phyloP scores from a whole-genome alignment of 2,888 invertebrate species.

The Yponomeuta plumbellus region DNA sequence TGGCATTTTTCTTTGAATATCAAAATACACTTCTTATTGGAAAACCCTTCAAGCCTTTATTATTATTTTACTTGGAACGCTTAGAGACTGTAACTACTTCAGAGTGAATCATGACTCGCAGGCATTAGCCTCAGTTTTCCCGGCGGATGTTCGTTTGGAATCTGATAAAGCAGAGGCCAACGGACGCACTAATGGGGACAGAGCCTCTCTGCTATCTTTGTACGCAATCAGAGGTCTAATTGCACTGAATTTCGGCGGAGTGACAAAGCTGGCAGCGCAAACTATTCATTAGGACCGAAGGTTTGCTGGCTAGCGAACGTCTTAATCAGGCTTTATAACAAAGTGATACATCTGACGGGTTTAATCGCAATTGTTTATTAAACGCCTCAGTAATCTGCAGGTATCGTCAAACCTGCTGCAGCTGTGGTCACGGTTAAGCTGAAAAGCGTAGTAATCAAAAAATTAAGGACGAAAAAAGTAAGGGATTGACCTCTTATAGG shows the following conservation, averaged over 20 bases:
- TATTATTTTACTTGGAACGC: no score
- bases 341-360: no score
- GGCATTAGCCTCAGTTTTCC: neutral
- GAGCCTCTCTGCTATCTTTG: neutral
- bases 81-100: neutral
- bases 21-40: no score
- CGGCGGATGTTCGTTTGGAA: neutral
- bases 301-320: neutral
- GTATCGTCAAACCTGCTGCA: no score
- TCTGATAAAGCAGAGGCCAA: neutral
- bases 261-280: neutral
- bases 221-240: neutral
- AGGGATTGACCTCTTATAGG: no score
- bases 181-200: conserved; percentile 1
- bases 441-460: no score
- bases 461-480: no score
- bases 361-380: no score
- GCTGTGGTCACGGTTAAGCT: no score
- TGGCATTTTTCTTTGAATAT: no score
- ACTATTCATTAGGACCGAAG: neutral
- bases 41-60: no score
- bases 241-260: neutral
- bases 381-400: no score
- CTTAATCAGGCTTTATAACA: neutral
- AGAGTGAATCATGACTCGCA: neutral